Conservation (phyloP, 2,797 vertebrate species). For the Novumbra hubbsi region DNA sequence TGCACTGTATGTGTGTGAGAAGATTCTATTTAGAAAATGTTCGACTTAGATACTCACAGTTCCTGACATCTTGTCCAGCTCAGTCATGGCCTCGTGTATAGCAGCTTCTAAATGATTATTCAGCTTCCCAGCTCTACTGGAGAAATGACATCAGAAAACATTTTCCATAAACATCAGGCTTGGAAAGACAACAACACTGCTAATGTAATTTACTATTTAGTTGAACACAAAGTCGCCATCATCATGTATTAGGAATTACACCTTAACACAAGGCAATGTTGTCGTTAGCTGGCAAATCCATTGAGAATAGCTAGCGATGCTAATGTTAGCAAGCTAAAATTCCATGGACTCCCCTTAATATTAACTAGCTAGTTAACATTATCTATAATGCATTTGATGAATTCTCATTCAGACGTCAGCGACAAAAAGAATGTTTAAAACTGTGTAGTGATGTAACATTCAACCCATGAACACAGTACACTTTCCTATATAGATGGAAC, state of each 20-base stretch:
- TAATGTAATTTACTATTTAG: no score
- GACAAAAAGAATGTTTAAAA: background rate
- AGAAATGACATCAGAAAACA: background rate
- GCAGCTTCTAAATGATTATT: conserved; percentile 99
- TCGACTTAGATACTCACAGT: conserved; percentile 80
- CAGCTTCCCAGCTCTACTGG: conserved; percentile 88
- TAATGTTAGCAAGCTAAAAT: no score
- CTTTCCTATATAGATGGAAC: conserved; percentile 36
- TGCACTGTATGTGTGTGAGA: background rate
- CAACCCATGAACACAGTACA: background rate
- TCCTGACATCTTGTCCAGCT: conserved; percentile 97
- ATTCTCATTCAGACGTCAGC: no score
- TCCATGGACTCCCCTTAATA: no score
- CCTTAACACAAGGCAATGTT: no score
- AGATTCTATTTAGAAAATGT: background rate
- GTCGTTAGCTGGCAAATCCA: no score
- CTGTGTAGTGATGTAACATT: background rate
- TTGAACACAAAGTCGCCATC: no score
- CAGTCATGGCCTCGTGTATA: conserved; percentile 98
- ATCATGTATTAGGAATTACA: background rate
- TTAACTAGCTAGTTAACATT: background rate
- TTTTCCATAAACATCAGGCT: background rate
- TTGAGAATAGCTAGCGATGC: no score
- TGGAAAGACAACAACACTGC: no score
- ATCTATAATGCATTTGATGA: no score